Evolutionary conservation across 2,797 vertebrate species (phyloP).

Genomic region (Hydrophis major): DNA sequence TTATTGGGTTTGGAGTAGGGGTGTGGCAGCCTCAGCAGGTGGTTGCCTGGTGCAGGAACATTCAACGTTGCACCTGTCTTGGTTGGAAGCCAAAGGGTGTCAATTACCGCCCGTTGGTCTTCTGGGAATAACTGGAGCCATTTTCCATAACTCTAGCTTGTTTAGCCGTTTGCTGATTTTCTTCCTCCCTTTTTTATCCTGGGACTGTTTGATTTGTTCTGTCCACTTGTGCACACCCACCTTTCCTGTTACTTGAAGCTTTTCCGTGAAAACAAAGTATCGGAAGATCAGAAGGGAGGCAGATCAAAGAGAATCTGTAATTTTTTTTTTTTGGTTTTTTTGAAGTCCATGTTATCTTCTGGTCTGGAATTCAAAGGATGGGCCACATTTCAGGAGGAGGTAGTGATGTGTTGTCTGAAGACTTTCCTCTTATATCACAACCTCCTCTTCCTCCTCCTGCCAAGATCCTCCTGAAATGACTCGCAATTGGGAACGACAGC

Average conservation of each 20-base stretch:
- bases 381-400: background rate
- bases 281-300: background rate
- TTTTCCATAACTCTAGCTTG: background rate
- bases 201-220: background rate
- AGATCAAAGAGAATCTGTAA: background rate
- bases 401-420: background rate
- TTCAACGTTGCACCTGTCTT: conserved; percentile 31
- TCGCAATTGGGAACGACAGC: background rate
- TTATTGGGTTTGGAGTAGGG: background rate
- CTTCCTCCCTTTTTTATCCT: background rate
- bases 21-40: conserved; percentile 12
- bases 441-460: background rate
- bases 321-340: background rate
- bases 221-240: background rate
- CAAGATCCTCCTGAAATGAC: background rate
- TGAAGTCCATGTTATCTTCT: background rate
- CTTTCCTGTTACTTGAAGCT: background rate
- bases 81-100: conserved; percentile 37
- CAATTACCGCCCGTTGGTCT: conserved; percentile 16
- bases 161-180: background rate
- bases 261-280: background rate
- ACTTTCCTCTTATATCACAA: background rate
- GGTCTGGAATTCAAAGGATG: background rate
- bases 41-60: conserved; percentile 14
- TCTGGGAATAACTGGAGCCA: background rate